These are phyloP conservation scores for Hirtodrosophila cameraria DNA, from an alignment of 2,888 invertebrate species.

Conservation along the genomic window DNA sequence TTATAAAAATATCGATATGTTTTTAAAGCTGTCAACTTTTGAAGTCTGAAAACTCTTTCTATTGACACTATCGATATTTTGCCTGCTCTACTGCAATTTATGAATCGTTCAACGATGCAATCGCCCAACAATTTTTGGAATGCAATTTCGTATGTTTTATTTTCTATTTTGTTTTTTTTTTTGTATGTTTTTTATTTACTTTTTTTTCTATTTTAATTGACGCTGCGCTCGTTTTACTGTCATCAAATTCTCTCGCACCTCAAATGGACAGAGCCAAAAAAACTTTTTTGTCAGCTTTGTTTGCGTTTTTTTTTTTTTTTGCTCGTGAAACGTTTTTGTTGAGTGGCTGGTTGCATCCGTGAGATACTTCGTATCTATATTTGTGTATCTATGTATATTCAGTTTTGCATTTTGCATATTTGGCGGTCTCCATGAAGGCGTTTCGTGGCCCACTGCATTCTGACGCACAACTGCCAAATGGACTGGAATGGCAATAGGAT, in stretches of 20 bases:
- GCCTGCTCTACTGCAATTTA: too few relatives aligned
- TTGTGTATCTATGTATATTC: constrained; percentile 13
- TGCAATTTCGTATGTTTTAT: too few relatives aligned
- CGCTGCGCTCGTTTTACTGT: constrained; percentile 70
- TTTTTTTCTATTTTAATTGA: constrained; percentile 66
- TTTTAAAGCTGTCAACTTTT: too few relatives aligned
- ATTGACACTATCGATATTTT: too few relatives aligned
- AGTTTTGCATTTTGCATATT: constrained; percentile 44
- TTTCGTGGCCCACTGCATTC: constrained; percentile 9
- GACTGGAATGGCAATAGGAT: too few relatives aligned
- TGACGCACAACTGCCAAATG: constrained; percentile 61
- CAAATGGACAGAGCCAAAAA: constrained; percentile 47
- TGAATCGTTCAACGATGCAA: constrained; percentile 56
- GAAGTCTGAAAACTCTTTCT: too few relatives aligned
- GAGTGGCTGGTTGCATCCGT: constrained; percentile 36
- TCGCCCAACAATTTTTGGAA: constrained; percentile 50
- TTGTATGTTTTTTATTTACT: constrained; percentile 11
- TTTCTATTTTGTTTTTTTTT: background rate
- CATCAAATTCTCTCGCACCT: constrained; percentile 60
- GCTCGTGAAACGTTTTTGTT: constrained; percentile 18
- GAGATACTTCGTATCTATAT: constrained; percentile 5
- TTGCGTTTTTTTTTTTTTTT: constrained; percentile 6
- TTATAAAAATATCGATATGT: too few relatives aligned
- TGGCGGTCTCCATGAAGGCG: constrained; percentile 16
- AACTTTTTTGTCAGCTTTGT: constrained; percentile 12